Evolutionary conservation across 2,888 invertebrate species (phyloP).

Genomic region (Mesorhabditis belari): DNA sequence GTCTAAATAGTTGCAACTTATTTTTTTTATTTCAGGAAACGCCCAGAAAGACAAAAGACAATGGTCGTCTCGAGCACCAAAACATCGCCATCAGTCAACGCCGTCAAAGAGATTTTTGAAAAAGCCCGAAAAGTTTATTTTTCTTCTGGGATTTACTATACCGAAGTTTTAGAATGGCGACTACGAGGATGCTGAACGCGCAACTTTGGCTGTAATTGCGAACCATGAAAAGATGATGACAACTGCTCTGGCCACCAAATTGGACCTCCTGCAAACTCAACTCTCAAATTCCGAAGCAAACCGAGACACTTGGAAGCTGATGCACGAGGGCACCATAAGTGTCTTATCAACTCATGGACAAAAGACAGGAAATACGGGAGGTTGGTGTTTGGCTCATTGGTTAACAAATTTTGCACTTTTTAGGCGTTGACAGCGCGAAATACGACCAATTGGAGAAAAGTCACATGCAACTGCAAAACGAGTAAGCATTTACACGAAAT

Average conservation of each 20-base stretch:
- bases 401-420: neutral
- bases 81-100: neutral
- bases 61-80: neutral
- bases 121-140: too few species aligned
- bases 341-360: neutral
- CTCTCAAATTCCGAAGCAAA: too few species aligned
- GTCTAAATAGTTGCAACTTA: too few species aligned
- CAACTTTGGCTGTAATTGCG: neutral
- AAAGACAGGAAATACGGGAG: neutral
- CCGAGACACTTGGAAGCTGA: too few species aligned
- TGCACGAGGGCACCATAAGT: too few species aligned
- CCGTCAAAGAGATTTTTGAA: neutral
- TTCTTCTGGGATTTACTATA: too few species aligned
- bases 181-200: neutral
- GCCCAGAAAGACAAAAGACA: neutral
- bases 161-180: too few species aligned
- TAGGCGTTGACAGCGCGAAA: neutral
- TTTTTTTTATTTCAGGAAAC: neutral
- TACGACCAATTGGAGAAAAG: neutral
- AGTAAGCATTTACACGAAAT: too few species aligned
- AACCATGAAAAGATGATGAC: neutral
- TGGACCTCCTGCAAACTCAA: neutral
- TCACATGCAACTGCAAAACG: neutral
- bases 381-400: too few species aligned
- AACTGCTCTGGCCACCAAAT: neutral